Evolutionary conservation across 2,797 vertebrate species (phyloP), one percentile per base, ranked within the genome.

Genomic region (Siniperca scherzeri): DNA sequence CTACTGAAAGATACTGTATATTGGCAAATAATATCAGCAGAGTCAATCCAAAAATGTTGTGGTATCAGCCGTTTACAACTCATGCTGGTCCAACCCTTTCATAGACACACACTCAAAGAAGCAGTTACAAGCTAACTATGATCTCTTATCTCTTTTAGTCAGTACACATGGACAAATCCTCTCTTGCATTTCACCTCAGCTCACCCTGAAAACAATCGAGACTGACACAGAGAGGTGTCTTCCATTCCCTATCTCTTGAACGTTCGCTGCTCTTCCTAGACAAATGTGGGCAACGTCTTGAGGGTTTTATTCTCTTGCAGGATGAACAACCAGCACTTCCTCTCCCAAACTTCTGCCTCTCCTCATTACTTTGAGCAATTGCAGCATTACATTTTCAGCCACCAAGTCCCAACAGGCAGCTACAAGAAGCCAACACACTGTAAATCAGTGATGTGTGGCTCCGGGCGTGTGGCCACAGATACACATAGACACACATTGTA

Each of bases 141-240:
- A 64, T 65, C 8, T 69, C 36, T 10, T 53, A 8, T 30, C 30
- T 30, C 30, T 30, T 38, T 57, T 0, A 66, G 57, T 65, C 50
- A 16, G 72, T 36, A 53, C 65, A 64, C 16, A 11, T 30, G 14
- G 57, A 59, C 44, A 53, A 71, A 72, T 81, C 72, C 30, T 80
- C 70, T 38, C 33, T 59, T 38, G 44, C 14, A 21, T 64, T 85
- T 80, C 78, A 74, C 76, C 74, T 84, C 75, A 53, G 53, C 30
- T 85, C 77, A 81, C 65, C 71, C 70, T 81, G 56, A 67, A 81
- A 78, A 89, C 22, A 79, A 86, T 65, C 17, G 30, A 60, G 61
- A 13, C 48, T 33, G 77, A 81, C 59, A 71, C 46, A 62, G 75
- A 78, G 40, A 7, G 14, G 3, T 36, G 82, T 88, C 67, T 81